Conservation (phyloP, 2,888 invertebrate species). For the Polia nebulosa region DNA sequence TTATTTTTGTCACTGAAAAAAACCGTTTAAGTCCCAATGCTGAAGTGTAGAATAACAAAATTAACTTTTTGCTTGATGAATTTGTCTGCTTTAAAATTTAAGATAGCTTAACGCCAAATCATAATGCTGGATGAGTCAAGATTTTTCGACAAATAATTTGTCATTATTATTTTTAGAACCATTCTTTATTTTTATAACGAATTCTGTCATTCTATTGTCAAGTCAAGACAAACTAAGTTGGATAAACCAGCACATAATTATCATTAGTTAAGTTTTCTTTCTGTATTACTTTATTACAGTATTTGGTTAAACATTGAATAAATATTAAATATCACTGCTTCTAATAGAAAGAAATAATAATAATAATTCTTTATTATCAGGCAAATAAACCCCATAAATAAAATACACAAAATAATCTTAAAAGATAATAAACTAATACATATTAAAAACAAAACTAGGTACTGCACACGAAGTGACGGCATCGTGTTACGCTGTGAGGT, state of each 20-base stretch:
- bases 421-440: no score
- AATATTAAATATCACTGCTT: not conserved
- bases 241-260: not conserved
- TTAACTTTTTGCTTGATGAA: not conserved
- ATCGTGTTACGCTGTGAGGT: no score
- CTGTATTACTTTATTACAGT: no score
- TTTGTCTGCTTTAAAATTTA: not conserved
- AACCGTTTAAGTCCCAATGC: not conserved
- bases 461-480: no score
- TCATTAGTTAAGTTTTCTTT: no score
- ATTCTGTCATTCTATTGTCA: no score
- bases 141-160: no score
- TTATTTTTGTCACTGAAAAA: conserved; percentile 33
- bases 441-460: no score
- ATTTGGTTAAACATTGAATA: not conserved
- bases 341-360: not conserved
- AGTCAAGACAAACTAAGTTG: not conserved
- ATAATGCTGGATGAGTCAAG: not conserved
- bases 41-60: conserved; percentile 18
- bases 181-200: not conserved
- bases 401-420: no score
- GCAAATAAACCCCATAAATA: no score
- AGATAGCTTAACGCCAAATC: conserved; percentile 1
- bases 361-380: no score
- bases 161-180: not conserved